Base-by-base conservation (phyloP, 1,140 invertebrate genomes). In the Hyphantria cunea region DNA sequence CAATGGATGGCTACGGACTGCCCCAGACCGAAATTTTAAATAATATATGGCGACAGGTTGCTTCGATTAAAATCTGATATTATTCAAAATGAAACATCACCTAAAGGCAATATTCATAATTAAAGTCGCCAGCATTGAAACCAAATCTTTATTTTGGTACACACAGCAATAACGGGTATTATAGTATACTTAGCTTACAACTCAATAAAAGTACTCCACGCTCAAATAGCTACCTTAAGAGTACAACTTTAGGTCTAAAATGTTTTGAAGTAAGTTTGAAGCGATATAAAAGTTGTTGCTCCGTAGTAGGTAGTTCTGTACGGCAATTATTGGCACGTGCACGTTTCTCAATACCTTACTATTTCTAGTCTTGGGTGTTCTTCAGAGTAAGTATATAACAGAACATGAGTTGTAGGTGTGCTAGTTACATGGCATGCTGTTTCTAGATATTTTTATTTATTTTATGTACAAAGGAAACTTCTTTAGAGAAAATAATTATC, bases 261-360 rank as follows among this genome's bases (percentile, higher is more conserved):
- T 58, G 4, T 42, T 37, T 11, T 58, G 33, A 4, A 15, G 14
- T 2, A 13, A 8, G 48, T 48, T 6, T 25, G 33, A 42, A 49
- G 32, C 37, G 52, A 41, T 56, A 56, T 64, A 64, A 56, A 64
- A 64, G 63, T 64, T 58, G 47, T 53, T 47, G 34, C 34, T 37
- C 31, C 55, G 33, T 56, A 5, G 58, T 51, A 60, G 53, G 56
- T 62, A 69, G 51, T 64, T 61, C 33, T 33, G 13, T 54, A 25
- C 41, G 49, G 68, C 63, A 66, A 70, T 70, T 70, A 65, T 70
- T 62, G 60, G 60, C 66, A 72, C 65, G 70, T 68, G 68, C 52
- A 64, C 50, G 60, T 60, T 51, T 58, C 50, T 67, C 60, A 63
- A 67, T 53, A 59, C 56, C 50, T 66, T 66, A 66, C 50, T 59